phyloP scores from a whole-genome alignment of 2,888 invertebrate genomes.

The Xanthia togata region DNA sequence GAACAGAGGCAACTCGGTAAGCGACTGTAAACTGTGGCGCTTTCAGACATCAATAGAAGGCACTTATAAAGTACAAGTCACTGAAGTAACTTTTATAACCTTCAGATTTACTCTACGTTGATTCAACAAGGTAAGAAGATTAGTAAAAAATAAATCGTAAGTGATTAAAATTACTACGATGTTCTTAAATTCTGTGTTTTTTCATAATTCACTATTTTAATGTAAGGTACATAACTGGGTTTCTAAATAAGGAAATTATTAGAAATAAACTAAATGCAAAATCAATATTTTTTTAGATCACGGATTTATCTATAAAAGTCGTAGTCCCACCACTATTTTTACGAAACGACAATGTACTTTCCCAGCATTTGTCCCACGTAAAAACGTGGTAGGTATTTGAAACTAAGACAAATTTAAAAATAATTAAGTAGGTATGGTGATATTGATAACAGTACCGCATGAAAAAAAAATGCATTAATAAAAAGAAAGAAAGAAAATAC shows the following conservation, averaged over 20 bases:
- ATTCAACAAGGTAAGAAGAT: neutral
- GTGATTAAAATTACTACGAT: neutral
- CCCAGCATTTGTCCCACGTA: neutral
- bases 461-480: slow-evolving; percentile 2
- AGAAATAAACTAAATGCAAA: neutral
- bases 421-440: neutral
- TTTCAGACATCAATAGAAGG: neutral
- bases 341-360: neutral
- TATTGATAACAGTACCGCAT: neutral
- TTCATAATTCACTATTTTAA: neutral
- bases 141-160: no score
- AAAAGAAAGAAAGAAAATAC: no score
- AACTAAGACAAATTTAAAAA: neutral
- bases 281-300: neutral
- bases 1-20: neutral
- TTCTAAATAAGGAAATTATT: neutral
- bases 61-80: neutral
- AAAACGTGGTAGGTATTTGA: neutral
- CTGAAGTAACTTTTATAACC: neutral
- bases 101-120: no score
- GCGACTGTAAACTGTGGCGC: neutral
- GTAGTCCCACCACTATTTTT: slow-evolving; percentile 11
- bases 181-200: neutral
- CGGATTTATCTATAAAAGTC: neutral
- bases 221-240: neutral